Evolutionary conservation across 2,888 invertebrate genomes (phyloP).

Genomic region (Diarsia mendica): DNA sequence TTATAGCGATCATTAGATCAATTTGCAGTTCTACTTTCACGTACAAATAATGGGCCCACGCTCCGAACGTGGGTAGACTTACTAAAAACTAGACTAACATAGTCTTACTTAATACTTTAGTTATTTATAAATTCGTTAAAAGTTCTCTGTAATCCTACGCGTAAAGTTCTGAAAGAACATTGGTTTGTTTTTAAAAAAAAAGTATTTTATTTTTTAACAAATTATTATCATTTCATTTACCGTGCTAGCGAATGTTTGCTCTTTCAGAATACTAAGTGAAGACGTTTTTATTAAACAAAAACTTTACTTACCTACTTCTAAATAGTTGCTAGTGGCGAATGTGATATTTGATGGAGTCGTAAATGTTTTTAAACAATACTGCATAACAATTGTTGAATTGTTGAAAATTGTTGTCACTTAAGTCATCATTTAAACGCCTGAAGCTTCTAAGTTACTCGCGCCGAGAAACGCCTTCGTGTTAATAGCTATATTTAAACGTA

Average conservation of each 20-base stretch:
- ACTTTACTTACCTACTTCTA: neutral
- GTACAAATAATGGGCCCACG: constrained; percentile 33
- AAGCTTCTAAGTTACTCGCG: constrained; percentile 20
- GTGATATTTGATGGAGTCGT: neutral
- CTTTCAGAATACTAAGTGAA: constrained; percentile 12
- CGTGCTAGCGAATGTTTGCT: constrained; percentile 30
- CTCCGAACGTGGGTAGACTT: constrained; percentile 25
- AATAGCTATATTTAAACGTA: constrained; percentile 50
- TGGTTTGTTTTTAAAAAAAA: neutral
- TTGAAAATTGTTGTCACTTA: constrained; percentile 1
- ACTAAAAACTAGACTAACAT: constrained; percentile 19
- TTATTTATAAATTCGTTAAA: neutral
- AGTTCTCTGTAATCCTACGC: neutral
- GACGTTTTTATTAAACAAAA: too few species aligned
- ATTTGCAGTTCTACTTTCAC: constrained; percentile 58
- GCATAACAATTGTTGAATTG: neutral
- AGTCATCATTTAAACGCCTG: constrained; percentile 47
- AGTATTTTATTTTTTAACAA: neutral
- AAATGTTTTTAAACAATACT: neutral
- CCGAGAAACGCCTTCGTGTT: constrained; percentile 15
- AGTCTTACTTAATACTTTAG: neutral
- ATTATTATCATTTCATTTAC: neutral
- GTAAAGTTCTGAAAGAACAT: neutral
- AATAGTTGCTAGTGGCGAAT: neutral
- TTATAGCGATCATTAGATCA: constrained; percentile 28